Base-by-base conservation (phyloP, 2,888 invertebrate genomes). In the Notodonta ziczac region DNA sequence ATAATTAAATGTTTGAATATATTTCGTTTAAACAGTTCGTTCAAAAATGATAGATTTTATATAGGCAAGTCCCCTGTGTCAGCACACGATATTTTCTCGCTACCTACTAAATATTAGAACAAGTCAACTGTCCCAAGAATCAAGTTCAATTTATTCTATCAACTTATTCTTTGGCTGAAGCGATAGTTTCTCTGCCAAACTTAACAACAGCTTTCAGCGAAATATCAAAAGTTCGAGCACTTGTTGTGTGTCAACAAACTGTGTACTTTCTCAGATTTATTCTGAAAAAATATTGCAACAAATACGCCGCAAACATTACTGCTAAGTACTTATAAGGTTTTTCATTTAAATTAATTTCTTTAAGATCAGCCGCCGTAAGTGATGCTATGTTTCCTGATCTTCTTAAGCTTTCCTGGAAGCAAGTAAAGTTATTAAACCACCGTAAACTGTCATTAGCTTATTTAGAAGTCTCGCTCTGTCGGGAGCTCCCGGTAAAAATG, bases 401-500 rank as follows among this genome's bases (percentile, higher is more conserved):
- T 5, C 46, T 46, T 10, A 9, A 42, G 9, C 42, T 2, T 61
- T 53, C n/a, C 51, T 56, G 54, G 57, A 46, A 48, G 55, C 5
- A 14, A 58, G 57, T 62, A 53, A 69, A 65, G 60, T 63, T 63
- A 64, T 75, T 75, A 60, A 63, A 63, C 8, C 52, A 42, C 44
- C 50, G 58, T 61, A 52, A 65, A 63, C 62, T 64, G 67, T 61
- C 72, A 66, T 75, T 69, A 70, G 66, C 65, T 68, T 69, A 67
- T 72, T 73, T 67, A 69, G 56, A 61, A 71, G 61, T 59, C 57
- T 50, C 53, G 60, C 46, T 62, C 50, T 59, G 52, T 39, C 39
- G 57, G 54, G 56, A 48, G 16, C 54, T 60, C 58, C 57, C 48
- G 44, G 61, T 60, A 66, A 66, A 73, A 74, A 78, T 65, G 71